These are phyloP conservation scores for Archilochus colubris DNA, from an alignment of 2,113 vertebrate species.

Conservation along the genomic window DNA sequence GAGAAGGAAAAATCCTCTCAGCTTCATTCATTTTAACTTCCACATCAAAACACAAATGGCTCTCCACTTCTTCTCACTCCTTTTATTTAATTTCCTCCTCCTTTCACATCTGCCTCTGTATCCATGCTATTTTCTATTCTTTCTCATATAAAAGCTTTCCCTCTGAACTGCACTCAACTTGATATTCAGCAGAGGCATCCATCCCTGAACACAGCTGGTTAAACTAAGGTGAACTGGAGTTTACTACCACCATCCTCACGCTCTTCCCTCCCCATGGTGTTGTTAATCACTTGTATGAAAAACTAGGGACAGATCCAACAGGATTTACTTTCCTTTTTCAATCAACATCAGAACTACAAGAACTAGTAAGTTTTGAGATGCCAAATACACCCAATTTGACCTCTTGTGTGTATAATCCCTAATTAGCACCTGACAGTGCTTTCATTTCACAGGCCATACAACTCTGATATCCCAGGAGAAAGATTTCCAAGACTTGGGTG, in stretches of 20 bases:
- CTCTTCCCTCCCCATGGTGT: rapidly evolving
- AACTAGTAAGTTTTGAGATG: not conserved
- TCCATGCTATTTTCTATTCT: not conserved
- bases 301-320: not conserved
- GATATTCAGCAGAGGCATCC: not conserved
- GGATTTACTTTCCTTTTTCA: not conserved
- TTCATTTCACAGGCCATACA: not conserved
- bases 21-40: not conserved
- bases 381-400: not conserved
- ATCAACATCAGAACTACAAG: not conserved
- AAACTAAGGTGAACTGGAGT: not conserved
- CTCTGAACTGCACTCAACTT: not conserved
- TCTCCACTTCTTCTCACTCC: not conserved
- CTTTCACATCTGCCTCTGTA: not conserved
- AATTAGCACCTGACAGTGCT: not conserved
- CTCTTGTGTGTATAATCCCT: not conserved
- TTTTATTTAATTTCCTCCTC: not conserved
- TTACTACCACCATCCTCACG: not conserved
- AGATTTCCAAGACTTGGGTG: not conserved
- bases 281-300: not conserved
- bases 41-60: not conserved
- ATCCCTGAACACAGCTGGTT: not conserved
- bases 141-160: not conserved
- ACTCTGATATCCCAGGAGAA: not conserved
- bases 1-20: not conserved